Evolutionary conservation across 2,113 vertebrate genomes (phyloP).

Genomic region (Brachypteracias leptosomus): DNA sequence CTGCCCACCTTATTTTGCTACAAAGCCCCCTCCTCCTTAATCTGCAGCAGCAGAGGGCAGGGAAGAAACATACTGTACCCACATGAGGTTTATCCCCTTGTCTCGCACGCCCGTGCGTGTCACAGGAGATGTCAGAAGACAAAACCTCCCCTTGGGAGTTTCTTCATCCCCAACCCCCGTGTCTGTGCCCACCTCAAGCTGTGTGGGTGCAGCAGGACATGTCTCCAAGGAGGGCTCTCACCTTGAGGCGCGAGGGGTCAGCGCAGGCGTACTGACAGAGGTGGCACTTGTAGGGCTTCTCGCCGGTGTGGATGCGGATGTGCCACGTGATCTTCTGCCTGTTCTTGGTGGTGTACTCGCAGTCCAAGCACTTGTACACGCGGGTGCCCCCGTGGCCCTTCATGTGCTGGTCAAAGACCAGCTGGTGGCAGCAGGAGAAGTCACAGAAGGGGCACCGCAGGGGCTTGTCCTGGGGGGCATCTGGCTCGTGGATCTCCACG

Average conservation of each 20-base stretch:
- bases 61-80: background rate
- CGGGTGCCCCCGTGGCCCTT: conserved; percentile 90
- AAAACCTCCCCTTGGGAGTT: background rate
- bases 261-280: conserved; percentile 89
- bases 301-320: conserved; percentile 92
- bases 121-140: background rate
- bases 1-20: background rate
- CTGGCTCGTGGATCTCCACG: conserved; percentile 79
- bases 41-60: background rate
- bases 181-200: background rate
- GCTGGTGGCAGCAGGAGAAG: conserved; percentile 85
- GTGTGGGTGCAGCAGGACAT: background rate
- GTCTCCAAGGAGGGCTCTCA: conserved; percentile 50
- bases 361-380: conserved; percentile 91
- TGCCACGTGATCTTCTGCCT: conserved; percentile 98
- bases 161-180: background rate
- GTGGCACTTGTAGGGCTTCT: conserved; percentile 94
- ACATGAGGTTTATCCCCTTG: fast-evolving
- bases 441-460: conserved; percentile 85
- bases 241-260: conserved; percentile 93
- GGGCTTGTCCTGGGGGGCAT: conserved; percentile 57
- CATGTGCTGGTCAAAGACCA: conserved; percentile 91
- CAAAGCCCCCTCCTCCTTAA: background rate
- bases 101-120: background rate
- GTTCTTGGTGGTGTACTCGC: conserved; percentile 89